Evolutionary conservation across 2,113 vertebrate species (phyloP), one percentile per base, ranked within the genome.

Genomic region (Alaudala cheleensis): DNA sequence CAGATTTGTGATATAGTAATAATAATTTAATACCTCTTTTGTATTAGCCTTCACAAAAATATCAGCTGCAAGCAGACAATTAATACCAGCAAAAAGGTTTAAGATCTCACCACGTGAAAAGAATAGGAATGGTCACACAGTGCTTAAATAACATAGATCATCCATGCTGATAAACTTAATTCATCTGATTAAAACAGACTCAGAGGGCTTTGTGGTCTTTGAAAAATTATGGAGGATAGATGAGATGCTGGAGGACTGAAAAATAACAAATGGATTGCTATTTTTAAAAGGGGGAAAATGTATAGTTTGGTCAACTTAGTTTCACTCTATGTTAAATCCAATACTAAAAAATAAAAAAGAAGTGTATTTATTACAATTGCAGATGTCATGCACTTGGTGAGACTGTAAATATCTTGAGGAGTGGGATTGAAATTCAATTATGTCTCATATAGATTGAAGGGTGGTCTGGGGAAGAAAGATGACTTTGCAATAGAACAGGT

Each of bases 81-180:
- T 90, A 95, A 90, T 65, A 82, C 13, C 31, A 88, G 40, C 6
- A 64, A 88, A 87, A 92, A 45, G 2, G 25, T 28, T 58, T 86
- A 90, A 92, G 45, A 88, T 69, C 62, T 82, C 33, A 54, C 33
- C 70, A 33, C 57, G n/a, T 65, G 70, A 86, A 29, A 94, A 70
- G 33, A 92, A 88, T 22, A 92, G 71, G 57, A 92, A 94, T 92
- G 62, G 49, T 94, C 94, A 82, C 37, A 69, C 22, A 45, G 85
- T 39, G 42, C 66, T 90, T 90, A 82, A 94, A 93, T 86, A 90
- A 82, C 49, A 77, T 5, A 89, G 88, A 96, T 94, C 37, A 86
- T 88, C 62, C 80, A 54, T 88, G 79, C 57, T 54, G 82, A 90
- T 95, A 95, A 94, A 94, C 67, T 92, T 88, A 57, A 81, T 83